Conservation (phyloP, 2,888 invertebrate genomes). For the Emesis furor region DNA sequence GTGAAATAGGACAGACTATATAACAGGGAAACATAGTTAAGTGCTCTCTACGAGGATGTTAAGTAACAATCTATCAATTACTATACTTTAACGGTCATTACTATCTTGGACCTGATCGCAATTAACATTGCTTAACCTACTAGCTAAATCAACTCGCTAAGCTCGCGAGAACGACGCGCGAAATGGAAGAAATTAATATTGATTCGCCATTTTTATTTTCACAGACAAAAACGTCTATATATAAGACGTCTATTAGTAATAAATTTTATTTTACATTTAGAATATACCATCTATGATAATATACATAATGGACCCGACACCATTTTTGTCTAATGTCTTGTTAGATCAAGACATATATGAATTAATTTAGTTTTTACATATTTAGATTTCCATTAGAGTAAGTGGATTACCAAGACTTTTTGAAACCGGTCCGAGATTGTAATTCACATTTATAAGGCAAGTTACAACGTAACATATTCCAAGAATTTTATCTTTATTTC, state of each 20-base stretch:
- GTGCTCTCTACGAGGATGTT: too few species aligned
- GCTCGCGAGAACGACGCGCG: too few species aligned
- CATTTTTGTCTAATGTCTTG: neutral
- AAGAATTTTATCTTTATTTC: neutral
- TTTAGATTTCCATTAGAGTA: neutral
- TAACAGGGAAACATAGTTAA: too few species aligned
- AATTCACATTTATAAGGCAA: conserved; percentile 13
- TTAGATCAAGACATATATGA: neutral
- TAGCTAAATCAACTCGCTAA: too few species aligned
- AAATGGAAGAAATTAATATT: too few species aligned
- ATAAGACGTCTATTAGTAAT: neutral
- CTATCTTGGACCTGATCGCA: too few species aligned
- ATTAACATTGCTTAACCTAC: too few species aligned
- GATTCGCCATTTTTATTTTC: too few species aligned
- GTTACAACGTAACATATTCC: neutral
- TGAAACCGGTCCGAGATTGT: neutral
- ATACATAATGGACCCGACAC: conserved; percentile 2
- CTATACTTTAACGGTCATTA: too few species aligned
- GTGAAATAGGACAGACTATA: too few species aligned
- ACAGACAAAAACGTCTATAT: too few species aligned
- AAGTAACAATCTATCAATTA: too few species aligned
- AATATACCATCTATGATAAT: conserved; percentile 1
- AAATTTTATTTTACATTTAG: neutral
- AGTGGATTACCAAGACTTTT: conserved; percentile 2
- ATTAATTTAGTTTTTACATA: conserved; percentile 3